phyloP scores from a whole-genome alignment of 2,797 vertebrate genomes.

The Rhabdophis nuchalis region DNA sequence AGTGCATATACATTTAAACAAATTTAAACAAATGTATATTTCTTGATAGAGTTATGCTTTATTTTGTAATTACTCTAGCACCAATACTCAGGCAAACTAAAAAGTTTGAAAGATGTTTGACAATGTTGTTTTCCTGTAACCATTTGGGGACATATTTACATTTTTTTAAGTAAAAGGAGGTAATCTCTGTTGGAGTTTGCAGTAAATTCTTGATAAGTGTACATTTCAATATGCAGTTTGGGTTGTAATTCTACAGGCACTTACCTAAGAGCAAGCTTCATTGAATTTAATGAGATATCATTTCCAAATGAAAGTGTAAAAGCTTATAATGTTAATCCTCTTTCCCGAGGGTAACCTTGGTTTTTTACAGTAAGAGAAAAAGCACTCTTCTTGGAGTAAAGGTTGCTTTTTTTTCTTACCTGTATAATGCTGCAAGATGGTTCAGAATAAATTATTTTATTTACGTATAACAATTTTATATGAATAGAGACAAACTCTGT shows the following conservation, averaged over 20 bases:
- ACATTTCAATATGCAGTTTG: not conserved
- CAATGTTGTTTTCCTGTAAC: not conserved
- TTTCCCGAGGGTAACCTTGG: not conserved
- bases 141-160: not conserved
- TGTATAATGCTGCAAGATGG: not conserved
- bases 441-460: not conserved
- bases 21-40: not conserved
- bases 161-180: not conserved
- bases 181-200: not conserved
- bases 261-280: not conserved
- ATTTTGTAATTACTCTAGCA: not conserved
- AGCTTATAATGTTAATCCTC: not conserved
- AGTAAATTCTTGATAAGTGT: not conserved
- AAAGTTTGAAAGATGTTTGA: not conserved
- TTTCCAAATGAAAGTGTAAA: not conserved
- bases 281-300: not conserved
- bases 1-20: not conserved
- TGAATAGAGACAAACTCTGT: not conserved
- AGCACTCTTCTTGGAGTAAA: not conserved
- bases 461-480: not conserved
- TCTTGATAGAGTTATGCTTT: not conserved
- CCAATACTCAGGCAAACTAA: not conserved
- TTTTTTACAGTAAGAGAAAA: not conserved
- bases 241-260: not conserved
- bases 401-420: not conserved